Percentiles rank a stretch among this genome's conserved stretches.
Evolutionary conservation across 2,797 vertebrate genomes (phyloP).

Genomic region (Carcharodon carcharias): DNA sequence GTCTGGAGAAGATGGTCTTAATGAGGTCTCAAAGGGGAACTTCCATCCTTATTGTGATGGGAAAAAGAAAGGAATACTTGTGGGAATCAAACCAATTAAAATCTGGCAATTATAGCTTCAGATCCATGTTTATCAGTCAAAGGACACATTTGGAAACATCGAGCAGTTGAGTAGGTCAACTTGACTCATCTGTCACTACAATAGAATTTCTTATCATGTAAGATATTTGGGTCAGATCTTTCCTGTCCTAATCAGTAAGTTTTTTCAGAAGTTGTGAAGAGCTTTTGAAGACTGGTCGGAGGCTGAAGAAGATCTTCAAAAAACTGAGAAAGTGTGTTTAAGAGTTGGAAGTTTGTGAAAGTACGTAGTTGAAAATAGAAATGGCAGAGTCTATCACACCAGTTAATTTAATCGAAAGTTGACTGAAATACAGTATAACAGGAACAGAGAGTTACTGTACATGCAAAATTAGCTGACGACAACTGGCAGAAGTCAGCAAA

Average conservation of each 20-base stretch:
- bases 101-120: neutral
- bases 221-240: neutral
- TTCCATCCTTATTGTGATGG: neutral
- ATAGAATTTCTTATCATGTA: neutral
- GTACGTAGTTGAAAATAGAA: neutral
- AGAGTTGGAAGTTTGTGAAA: neutral
- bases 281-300: neutral
- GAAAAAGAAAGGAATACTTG: neutral
- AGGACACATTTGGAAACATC: neutral
- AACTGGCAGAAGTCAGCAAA: neutral
- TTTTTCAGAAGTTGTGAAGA: neutral
- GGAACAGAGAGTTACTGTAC: neutral
- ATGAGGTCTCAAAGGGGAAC: neutral
- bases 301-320: neutral
- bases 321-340: neutral
- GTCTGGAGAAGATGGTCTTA: neutral
- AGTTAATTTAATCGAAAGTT: neutral
- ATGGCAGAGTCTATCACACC: neutral
- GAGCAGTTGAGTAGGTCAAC: neutral
- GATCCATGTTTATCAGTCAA: neutral
- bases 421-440: neutral
- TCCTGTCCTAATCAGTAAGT: neutral
- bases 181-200: neutral
- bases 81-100: neutral
- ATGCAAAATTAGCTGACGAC: neutral